These are phyloP conservation scores for Macaria notata DNA, from an alignment of 2,888 invertebrate species.

Conservation along the genomic window DNA sequence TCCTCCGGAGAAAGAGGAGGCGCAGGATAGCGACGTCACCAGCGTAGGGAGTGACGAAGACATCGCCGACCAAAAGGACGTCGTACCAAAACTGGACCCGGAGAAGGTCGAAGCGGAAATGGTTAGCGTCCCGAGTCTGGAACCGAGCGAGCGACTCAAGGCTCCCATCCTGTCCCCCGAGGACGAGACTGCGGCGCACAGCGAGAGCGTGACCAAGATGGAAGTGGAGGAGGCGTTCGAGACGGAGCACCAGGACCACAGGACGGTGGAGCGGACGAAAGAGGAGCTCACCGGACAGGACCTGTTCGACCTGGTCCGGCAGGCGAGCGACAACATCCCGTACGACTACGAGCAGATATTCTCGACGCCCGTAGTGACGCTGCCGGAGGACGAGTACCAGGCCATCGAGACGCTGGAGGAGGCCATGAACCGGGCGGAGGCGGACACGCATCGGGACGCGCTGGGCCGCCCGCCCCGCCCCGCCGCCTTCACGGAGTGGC, in stretches of 20 bases:
- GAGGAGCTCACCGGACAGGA: slow-evolving; percentile 50
- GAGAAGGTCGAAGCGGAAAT: slow-evolving; percentile 37
- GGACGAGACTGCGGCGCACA: slow-evolving; percentile 44
- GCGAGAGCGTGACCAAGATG: slow-evolving; percentile 23
- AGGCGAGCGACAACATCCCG: slow-evolving; percentile 44
- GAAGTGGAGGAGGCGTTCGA: slow-evolving; percentile 40
- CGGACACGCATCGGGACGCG: slow-evolving; percentile 39
- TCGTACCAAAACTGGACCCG: not conserved
- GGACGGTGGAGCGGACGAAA: slow-evolving; percentile 74
- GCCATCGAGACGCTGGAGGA: slow-evolving; percentile 34
- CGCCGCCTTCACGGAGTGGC: slow-evolving; percentile 93
- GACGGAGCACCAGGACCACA: slow-evolving; percentile 52
- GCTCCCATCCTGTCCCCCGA: slow-evolving; percentile 55
- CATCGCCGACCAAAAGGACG: not conserved
- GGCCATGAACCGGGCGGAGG: slow-evolving; percentile 27
- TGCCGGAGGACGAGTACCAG: slow-evolving; percentile 33
- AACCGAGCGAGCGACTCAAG: slow-evolving; percentile 65
- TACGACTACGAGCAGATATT: slow-evolving; percentile 51
- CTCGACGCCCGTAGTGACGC: slow-evolving; percentile 52
- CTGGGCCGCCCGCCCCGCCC: slow-evolving; percentile 55
- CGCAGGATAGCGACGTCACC: slow-evolving; percentile 11
- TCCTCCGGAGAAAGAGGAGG: slow-evolving; percentile 6
- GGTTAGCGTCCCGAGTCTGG: slow-evolving; percentile 46
- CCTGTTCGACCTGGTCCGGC: slow-evolving; percentile 48
- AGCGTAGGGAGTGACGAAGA: slow-evolving; percentile 3